Base-by-base conservation (phyloP, 2,888 invertebrate genomes). In the Lochmaea capreae region DNA sequence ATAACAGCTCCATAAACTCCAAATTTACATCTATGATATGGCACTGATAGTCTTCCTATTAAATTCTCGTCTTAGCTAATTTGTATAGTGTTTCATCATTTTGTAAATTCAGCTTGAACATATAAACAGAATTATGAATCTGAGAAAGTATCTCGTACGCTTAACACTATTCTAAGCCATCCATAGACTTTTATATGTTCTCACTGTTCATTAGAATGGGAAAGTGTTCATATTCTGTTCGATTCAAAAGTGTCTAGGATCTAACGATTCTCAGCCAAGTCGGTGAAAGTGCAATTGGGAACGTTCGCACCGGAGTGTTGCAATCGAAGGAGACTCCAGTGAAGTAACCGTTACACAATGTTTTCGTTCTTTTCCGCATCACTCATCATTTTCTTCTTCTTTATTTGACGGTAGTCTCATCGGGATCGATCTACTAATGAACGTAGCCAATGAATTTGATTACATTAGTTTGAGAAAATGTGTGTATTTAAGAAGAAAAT, bases 271-370 rank as follows among this genome's bases (percentile, higher is more conserved):
- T 54, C 16, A 54, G 39, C 22, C 46, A 26, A 33, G 66, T 12
- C 61, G 65, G 77, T 73, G 77, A 77, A 78, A 78, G 77, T 77
- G 70, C 73, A 73, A 78, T 76, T 77, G 74, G 69, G 72, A 79
- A 77, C 77, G 71, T 78, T 79, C 78, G 72, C 77, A 78, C 73
- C 68, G 61, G 75, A 82, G 83, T 81, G 81, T 82, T 83, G 81
- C 81, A 82, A 81, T 82, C 79, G 80, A 82, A 83, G 79, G 75
- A 79, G 81, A 80, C 81, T 79, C 78, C 77, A 81, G 83, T 85
- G 84, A 83, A 83, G 84, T 85, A 85, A 85, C 79, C 78, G 78
- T 84, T 84, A 83, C 82, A 81, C 83, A 85, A 85, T 81, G 71
- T 77, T 75, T 79, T 63, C 26, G 9, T 63, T 62, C 62, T 73